Base-by-base conservation (phyloP, 2,797 vertebrate genomes). In the Eurystomus glaucurus region DNA sequence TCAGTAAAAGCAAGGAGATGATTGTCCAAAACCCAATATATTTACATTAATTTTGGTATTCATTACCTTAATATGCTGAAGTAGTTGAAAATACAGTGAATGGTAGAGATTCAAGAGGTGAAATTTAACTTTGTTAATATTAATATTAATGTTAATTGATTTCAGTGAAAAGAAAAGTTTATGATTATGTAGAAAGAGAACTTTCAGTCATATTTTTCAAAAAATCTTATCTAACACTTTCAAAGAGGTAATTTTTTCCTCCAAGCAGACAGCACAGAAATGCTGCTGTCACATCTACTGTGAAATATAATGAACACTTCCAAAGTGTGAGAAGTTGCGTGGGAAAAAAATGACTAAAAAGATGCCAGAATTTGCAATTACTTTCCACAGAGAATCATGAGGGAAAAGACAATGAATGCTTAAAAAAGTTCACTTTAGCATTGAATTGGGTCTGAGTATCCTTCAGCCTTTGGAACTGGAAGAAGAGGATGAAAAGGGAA, bases 1-100 rank as follows among this genome's bases (percentile, higher is more conserved):
- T 21, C 10, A 14, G 5, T 9, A 72, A 81, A 39, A 0, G 0
- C 9, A 51, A 60, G 20, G 10, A 68, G 11, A 3, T 66, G 11
- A 54, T 75, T 79, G 31, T 85, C 29, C 46, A 75, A 81, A 88
- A 29, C 8, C 17, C 9, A 55, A 2, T 14, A 15, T 57, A 69
- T 81, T 82, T 85, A 78, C 2, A 6, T 61, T 79, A 31, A 39
- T 72, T 93, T 88, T 0, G 1, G 3, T 14, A 45, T 21, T 90
- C 11, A 48, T 45, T 52, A 19, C 48, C 21, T 55, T 54, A 70
- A 48, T 8, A 19, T 48, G 65, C 18, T 68, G 55, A 74, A 74
- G 35, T 21, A 66, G 21, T 17, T 82, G 37, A 90, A 80, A 92
- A 61, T 29, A 45, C 5, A 11, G 54, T 21, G 35, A 78, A 68